These are phyloP conservation scores for Pelochelys cantorii DNA, from an alignment of 2,797 vertebrate genomes.

Conservation along the genomic window DNA sequence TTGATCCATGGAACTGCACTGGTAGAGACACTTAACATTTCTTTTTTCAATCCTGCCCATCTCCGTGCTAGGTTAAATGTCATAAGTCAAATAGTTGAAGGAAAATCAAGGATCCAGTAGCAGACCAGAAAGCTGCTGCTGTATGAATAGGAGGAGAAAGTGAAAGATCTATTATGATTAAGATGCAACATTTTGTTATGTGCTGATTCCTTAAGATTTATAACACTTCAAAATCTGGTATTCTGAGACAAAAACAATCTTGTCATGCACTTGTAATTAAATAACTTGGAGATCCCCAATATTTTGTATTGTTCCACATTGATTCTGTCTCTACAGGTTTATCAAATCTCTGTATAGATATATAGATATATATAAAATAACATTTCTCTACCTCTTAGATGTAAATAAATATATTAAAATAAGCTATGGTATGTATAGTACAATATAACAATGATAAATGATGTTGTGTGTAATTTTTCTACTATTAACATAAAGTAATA, in stretches of 20 bases:
- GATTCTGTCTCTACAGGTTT: constrained; percentile 58
- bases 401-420: constrained; percentile 99
- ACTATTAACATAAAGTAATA: constrained; percentile 99
- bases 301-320: constrained; percentile 34
- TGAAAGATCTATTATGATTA: constrained; percentile 46
- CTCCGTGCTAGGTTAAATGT: constrained; percentile 46
- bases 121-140: constrained; percentile 26
- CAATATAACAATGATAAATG: constrained; percentile 99
- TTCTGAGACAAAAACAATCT: constrained; percentile 30
- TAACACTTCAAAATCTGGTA: not conserved
- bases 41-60: not conserved
- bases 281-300: not conserved
- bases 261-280: constrained; percentile 15
- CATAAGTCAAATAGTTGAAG: constrained; percentile 34
- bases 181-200: constrained; percentile 4
- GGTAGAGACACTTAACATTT: not conserved
- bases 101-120: constrained; percentile 8
- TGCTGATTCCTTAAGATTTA: constrained; percentile 40
- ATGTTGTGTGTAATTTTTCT: constrained; percentile 99
- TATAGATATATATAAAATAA: not conserved
- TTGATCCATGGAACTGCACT: constrained; percentile 8
- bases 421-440: constrained; percentile 89
- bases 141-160: not conserved
- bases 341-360: constrained; percentile 64
- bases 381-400: constrained; percentile 88